Evolutionary conservation across 1,140 invertebrate genomes (phyloP).

Genomic region (Bacillus rossius): DNA sequence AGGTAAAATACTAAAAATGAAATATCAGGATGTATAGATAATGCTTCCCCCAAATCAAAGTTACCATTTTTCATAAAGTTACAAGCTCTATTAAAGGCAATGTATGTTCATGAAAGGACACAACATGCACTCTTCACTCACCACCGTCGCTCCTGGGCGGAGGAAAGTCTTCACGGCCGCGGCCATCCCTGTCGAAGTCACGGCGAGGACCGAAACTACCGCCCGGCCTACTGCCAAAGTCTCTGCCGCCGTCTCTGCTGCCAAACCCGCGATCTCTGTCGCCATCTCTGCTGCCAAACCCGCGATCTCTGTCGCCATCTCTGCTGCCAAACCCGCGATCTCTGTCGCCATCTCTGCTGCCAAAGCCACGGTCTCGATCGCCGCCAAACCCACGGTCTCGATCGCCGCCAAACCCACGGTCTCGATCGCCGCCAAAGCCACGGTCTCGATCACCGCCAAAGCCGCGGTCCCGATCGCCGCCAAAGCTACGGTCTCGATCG

Average conservation of each 20-base stretch:
- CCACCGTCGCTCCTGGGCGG: too few species aligned
- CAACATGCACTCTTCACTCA: slow-evolving; percentile 39
- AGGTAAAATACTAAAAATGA: too few species aligned
- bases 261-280: slow-evolving; percentile 30
- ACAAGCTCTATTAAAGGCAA: too few species aligned
- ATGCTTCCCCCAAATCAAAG: too few species aligned
- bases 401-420: slow-evolving; percentile 17
- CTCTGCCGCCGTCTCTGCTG: slow-evolving; percentile 34
- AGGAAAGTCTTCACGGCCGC: slow-evolving; percentile 16
- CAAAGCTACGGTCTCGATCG: too few species aligned
- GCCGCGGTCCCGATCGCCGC: slow-evolving; percentile 28
- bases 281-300: slow-evolving; percentile 21
- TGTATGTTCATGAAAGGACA: too few species aligned
- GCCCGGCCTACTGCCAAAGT: slow-evolving; percentile 29
- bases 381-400: slow-evolving; percentile 22
- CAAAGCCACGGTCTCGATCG: slow-evolving; percentile 31
- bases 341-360: slow-evolving; percentile 23
- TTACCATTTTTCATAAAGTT: too few species aligned
- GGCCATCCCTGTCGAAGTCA: slow-evolving; percentile 40
- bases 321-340: slow-evolving; percentile 21
- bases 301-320: slow-evolving; percentile 25
- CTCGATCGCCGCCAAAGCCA: slow-evolving; percentile 7
- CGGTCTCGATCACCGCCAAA: slow-evolving; percentile 14
- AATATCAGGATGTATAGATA: too few species aligned
- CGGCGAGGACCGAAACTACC: slow-evolving; percentile 35